Conservation (phyloP, 2,797 vertebrate genomes). For the Scolopax bukidnonensis region DNA sequence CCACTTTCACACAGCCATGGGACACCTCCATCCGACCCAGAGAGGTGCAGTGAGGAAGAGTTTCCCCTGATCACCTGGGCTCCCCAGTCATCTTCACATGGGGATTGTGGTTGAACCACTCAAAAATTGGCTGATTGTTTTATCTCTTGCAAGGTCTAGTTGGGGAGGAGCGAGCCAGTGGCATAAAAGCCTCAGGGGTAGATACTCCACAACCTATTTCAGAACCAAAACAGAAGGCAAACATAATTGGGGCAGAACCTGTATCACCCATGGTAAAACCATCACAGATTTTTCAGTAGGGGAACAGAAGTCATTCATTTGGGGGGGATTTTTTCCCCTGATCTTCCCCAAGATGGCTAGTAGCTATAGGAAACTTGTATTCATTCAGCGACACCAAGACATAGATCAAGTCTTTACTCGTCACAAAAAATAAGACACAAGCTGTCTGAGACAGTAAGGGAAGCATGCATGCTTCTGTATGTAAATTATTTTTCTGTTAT, state of each 20-base stretch:
- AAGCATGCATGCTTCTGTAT: neutral
- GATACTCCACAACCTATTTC: neutral
- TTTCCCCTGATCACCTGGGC: neutral
- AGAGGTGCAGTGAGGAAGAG: neutral
- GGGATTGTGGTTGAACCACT: neutral
- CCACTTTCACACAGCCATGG: neutral
- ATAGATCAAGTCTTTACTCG: neutral
- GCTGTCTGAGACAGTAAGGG: neutral
- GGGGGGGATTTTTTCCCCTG: accelerated
- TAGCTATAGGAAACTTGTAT: neutral
- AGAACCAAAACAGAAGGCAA: neutral
- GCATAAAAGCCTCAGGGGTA: neutral
- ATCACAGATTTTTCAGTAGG: neutral
- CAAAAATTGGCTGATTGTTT: neutral
- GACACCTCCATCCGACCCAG: accelerated
- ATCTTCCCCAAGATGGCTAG: neutral
- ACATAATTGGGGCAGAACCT: neutral
- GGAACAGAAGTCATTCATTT: neutral
- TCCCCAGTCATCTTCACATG: neutral
- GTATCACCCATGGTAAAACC: neutral
- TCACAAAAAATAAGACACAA: neutral
- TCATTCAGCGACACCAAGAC: neutral
- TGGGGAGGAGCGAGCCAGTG: neutral
- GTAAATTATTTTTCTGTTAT: neutral
- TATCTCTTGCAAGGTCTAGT: neutral